Conservation (phyloP, 2,888 invertebrate genomes). For the Agrochola circellaris region DNA sequence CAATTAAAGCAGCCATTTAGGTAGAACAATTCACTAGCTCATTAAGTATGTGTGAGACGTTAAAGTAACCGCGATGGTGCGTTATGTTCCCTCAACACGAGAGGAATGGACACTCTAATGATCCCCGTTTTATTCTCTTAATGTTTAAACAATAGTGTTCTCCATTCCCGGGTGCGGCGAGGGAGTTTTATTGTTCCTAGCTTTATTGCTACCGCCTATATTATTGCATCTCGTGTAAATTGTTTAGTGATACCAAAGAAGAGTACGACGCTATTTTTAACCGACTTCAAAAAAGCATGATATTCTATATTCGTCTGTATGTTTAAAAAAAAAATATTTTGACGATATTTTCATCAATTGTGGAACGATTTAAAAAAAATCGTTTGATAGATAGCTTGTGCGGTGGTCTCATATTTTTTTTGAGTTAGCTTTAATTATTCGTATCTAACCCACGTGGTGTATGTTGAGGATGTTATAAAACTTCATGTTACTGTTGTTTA, state of each 20-base stretch:
- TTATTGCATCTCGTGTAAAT: constrained; percentile 41
- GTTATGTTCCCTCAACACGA: constrained; percentile 75
- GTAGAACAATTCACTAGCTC: constrained; percentile 78
- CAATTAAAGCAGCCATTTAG: constrained; percentile 67
- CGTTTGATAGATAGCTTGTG: no score
- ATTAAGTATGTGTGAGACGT: constrained; percentile 81
- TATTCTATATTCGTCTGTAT: background rate
- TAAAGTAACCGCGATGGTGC: constrained; percentile 78
- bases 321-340: no score
- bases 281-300: background rate
- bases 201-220: constrained; percentile 31
- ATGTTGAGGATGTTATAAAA: no score
- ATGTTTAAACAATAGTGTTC: constrained; percentile 77
- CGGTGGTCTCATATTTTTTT: no score
- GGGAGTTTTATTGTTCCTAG: constrained; percentile 46
- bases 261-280: background rate
- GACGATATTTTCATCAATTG: background rate
- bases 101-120: constrained; percentile 77
- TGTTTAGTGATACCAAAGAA: constrained; percentile 31
- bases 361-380: no score
- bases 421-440: no score
- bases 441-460: no score
- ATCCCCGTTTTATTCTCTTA: constrained; percentile 73
- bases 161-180: constrained; percentile 31
- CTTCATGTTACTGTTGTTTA: no score